Conservation (phyloP, 2,113 vertebrate genomes). For the Pungitius pungitius region DNA sequence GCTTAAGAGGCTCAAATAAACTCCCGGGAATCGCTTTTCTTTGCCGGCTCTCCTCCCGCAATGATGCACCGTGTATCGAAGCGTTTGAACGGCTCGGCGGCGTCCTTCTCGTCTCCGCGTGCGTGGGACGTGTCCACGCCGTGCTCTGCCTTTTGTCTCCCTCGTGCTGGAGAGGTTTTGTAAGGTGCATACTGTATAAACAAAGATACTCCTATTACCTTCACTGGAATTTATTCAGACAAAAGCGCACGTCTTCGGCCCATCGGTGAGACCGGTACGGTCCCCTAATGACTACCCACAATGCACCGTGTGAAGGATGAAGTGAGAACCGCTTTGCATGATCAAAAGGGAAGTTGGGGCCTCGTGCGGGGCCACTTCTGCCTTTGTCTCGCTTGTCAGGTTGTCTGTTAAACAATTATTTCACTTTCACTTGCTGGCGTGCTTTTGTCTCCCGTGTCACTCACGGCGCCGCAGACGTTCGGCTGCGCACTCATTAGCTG, state of each 20-base stretch:
- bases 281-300: conserved; percentile 54
- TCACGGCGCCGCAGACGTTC: conserved; percentile 18
- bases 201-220: no score
- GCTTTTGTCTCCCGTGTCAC: conserved; percentile 44
- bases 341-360: conserved; percentile 38
- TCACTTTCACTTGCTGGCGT: conserved; percentile 37
- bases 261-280: conserved; percentile 41
- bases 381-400: conserved; percentile 52
- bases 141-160: conserved; percentile 27
- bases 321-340: conserved; percentile 49
- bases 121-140: conserved; percentile 36
- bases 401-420: conserved; percentile 58
- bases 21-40: conserved; percentile 18
- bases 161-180: not conserved
- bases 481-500: conserved; percentile 53
- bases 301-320: conserved; percentile 44
- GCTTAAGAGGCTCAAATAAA: conserved; percentile 38
- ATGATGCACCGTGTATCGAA: conserved; percentile 50
- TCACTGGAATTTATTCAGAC: no score
- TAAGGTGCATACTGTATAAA: conserved; percentile 32
- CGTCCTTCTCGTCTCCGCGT: not conserved
- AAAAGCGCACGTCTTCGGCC: conserved; percentile 34
- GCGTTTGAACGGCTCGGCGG: conserved; percentile 43
- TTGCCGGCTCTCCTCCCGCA: not conserved
- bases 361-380: conserved; percentile 32